Evolutionary conservation across 2,113 vertebrate genomes (phyloP).

Genomic region (Actinemys pallida): DNA sequence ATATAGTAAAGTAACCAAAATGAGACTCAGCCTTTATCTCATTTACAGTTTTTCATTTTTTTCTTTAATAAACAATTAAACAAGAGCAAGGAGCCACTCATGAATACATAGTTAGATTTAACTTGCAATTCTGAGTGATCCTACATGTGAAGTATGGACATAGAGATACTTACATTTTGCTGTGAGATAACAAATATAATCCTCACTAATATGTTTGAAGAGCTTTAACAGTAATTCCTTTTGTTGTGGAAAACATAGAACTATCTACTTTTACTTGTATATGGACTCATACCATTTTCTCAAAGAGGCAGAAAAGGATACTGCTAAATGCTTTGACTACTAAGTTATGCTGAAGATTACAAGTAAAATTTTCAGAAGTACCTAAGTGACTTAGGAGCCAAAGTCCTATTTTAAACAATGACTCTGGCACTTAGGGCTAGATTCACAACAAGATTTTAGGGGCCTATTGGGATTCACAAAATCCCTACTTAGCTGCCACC

Average conservation of each 20-base stretch:
- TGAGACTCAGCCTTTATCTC: neutral
- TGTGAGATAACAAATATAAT: neutral
- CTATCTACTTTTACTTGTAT: neutral
- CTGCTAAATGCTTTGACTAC: neutral
- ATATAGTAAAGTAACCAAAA: neutral
- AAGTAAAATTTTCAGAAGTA: neutral
- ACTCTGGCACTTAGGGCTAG: neutral
- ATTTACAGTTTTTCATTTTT: neutral
- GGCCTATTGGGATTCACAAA: neutral
- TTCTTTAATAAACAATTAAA: conserved; percentile 12
- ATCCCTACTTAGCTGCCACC: neutral
- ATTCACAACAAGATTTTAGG: neutral
- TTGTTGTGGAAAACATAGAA: neutral
- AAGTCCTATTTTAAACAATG: neutral
- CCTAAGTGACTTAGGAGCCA: neutral
- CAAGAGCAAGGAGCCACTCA: neutral
- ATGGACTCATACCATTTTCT: neutral
- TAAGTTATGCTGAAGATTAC: neutral
- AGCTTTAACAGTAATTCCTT: conserved; percentile 13
- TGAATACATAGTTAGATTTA: neutral
- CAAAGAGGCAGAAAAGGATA: neutral
- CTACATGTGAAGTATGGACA: conserved; percentile 7
- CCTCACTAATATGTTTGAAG: conserved; percentile 5
- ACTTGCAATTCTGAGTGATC: neutral
- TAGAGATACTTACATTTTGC: neutral